Evolutionary conservation across 2,113 vertebrate genomes (phyloP).

Genomic region (Dasyurus viverrinus): DNA sequence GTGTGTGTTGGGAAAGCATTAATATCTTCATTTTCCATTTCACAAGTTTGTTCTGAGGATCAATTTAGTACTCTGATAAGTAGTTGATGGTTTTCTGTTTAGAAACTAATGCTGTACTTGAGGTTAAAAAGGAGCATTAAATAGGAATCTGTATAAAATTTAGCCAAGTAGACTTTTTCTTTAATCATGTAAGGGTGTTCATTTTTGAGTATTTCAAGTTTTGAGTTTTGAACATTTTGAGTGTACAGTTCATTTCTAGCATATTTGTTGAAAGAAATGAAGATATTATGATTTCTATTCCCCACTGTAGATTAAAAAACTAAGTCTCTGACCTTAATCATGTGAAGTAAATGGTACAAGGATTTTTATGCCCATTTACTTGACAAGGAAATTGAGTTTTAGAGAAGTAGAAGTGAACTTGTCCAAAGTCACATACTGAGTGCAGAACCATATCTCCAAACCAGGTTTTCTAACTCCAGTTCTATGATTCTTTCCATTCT

Average conservation of each 20-base stretch:
- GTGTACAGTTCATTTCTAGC: constrained; percentile 47
- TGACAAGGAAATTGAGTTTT: no score
- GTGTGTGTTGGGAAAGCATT: not conserved
- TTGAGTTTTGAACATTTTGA: constrained; percentile 35
- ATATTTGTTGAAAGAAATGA: constrained; percentile 24
- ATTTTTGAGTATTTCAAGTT: no score
- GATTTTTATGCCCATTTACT: not conserved
- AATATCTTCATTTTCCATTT: not conserved
- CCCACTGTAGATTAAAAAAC: constrained; percentile 26
- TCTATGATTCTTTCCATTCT: not conserved
- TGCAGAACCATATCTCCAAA: not conserved
- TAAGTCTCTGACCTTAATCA: constrained; percentile 32
- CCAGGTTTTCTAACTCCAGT: not conserved
- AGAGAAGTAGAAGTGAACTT: no score
- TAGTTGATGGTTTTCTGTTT: constrained; percentile 18
- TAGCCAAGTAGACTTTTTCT: not conserved
- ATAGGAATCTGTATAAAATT: constrained; percentile 52
- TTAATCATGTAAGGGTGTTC: not conserved
- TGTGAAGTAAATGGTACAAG: not conserved
- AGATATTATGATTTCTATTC: constrained; percentile 46
- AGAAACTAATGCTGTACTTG: not conserved
- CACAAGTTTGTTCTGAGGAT: not conserved
- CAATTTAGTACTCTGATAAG: no score
- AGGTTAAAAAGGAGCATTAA: constrained; percentile 50
- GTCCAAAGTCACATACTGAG: not conserved